Conservation (phyloP, 2,888 invertebrate genomes). For the Drosophila engyochracea region DNA sequence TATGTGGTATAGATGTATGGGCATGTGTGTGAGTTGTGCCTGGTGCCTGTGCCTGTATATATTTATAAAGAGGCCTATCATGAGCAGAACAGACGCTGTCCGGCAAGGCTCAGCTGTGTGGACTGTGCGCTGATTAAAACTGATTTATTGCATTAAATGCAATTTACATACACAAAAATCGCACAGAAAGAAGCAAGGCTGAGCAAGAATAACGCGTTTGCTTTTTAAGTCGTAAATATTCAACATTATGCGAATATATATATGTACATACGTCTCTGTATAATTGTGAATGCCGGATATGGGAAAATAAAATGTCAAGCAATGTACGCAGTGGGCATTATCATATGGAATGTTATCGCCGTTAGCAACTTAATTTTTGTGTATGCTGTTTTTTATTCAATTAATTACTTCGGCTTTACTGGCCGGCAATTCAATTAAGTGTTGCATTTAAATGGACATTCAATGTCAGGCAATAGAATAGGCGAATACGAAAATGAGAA, state of each 20-base stretch:
- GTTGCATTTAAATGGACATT: conserved; percentile 42
- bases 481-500: conserved; percentile 17
- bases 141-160: conserved; percentile 79
- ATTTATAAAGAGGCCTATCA: conserved; percentile 55
- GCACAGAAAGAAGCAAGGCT: conserved; percentile 23
- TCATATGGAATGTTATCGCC: conserved; percentile 34
- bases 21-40: conserved; percentile 3
- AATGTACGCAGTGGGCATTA: conserved; percentile 23
- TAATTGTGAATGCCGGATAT: conserved; percentile 13
- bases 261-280: neutral
- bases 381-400: conserved; percentile 52
- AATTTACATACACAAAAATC: conserved; percentile 76
- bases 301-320: conserved; percentile 49
- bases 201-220: conserved; percentile 46
- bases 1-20: conserved; percentile 5
- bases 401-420: conserved; percentile 50
- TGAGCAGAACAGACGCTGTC: conserved; percentile 43
- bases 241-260: conserved; percentile 33
- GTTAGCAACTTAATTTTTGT: conserved; percentile 44
- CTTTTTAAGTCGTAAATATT: conserved; percentile 55
- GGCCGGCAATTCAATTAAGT: conserved; percentile 48
- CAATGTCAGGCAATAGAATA: conserved; percentile 31
- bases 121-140: conserved; percentile 73
- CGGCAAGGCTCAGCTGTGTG: conserved; percentile 65
- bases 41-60: neutral